A percentile compares a stretch with the other conserved stretches of the same genome.
These are phyloP conservation scores for Oikopleura albicans DNA, from an alignment of 23 tunicate species.

Conservation along the genomic window DNA sequence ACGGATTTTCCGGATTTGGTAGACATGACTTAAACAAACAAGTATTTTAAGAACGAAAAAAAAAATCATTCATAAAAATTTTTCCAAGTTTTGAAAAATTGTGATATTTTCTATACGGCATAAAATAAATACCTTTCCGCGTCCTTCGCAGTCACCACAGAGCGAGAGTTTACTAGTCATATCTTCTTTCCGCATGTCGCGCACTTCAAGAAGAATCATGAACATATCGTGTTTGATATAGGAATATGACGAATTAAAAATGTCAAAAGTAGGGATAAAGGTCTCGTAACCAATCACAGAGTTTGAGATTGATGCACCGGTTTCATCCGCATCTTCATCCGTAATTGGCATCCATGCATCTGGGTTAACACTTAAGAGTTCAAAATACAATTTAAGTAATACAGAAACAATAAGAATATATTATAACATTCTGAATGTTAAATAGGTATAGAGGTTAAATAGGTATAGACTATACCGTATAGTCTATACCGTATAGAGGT, in stretches of 20 bases:
- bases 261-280: neutral
- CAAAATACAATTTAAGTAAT: too few species aligned
- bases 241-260: neutral
- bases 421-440: too few species aligned
- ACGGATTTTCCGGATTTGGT: neutral
- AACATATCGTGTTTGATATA: slow-evolving; percentile 14
- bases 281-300: slow-evolving; percentile 4
- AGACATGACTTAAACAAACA: slow-evolving; percentile 1
- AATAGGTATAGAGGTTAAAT: too few species aligned
- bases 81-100: too few species aligned
- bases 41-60: too few species aligned
- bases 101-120: too few species aligned
- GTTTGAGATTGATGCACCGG: neutral
- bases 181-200: neutral
- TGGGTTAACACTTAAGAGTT: too few species aligned
- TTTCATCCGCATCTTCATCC: neutral
- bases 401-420: too few species aligned
- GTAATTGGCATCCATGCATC: neutral
- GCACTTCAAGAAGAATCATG: neutral
- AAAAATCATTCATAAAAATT: too few species aligned
- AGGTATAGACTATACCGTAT: too few species aligned
- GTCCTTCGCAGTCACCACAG: neutral
- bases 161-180: neutral
- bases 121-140: too few species aligned
- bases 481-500: too few species aligned